Conservation (phyloP, 2,113 vertebrate species). For the Ameiurus melas region DNA sequence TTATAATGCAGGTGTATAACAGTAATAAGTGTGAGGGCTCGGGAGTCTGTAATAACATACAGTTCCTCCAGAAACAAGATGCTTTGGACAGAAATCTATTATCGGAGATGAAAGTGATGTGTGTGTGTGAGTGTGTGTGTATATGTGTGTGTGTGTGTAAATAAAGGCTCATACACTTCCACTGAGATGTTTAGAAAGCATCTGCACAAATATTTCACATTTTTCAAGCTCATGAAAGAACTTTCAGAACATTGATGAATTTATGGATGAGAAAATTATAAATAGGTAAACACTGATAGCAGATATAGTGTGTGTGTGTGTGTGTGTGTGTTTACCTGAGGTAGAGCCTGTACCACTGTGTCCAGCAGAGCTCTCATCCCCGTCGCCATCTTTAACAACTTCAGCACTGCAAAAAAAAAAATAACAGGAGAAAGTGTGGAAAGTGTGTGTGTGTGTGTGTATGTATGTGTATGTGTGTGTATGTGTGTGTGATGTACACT, state of each 20-base stretch:
- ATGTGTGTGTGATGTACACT: conserved; percentile 47
- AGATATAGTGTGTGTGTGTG: conserved; percentile 30
- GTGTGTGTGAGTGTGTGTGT: conserved; percentile 42
- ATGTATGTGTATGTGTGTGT: not conserved
- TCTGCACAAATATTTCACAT: too few relatives aligned
- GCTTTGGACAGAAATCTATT: not conserved
- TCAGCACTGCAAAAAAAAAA: conserved; percentile 74
- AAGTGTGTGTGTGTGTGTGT: not conserved
- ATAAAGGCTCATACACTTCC: too few relatives aligned
- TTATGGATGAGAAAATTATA: too few relatives aligned
- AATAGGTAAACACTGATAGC: too few relatives aligned
- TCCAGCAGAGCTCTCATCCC: conserved; percentile 87
- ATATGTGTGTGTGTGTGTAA: conserved; percentile 5
- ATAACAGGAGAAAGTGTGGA: not conserved
- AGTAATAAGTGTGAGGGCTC: not conserved
- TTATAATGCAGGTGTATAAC: not conserved
- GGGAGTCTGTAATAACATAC: not conserved
- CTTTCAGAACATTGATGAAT: too few relatives aligned
- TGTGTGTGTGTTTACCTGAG: conserved; percentile 74
- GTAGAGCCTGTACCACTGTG: conserved; percentile 85
- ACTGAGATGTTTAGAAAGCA: too few relatives aligned
- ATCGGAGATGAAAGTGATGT: not conserved
- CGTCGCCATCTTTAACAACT: conserved; percentile 88
- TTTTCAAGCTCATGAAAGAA: too few relatives aligned
- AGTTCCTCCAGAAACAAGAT: not conserved